Evolutionary conservation across 92 coral and sea anemone species (phyloP), one percentile per base, ranked within the genome.

Genomic region (Epizoanthus scotinus): DNA sequence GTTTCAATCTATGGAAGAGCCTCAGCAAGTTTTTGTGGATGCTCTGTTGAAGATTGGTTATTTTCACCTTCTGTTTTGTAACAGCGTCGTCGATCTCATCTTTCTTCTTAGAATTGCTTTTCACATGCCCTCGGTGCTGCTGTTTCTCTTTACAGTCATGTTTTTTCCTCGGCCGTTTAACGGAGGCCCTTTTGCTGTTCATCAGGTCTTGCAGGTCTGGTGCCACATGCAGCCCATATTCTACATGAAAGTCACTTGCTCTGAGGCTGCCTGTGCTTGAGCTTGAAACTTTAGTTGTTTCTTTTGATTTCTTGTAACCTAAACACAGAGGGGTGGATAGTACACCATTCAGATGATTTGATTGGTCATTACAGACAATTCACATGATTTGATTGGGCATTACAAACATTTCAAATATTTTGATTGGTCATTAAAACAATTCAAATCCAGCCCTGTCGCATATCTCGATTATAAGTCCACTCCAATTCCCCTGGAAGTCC

Each of bases 11-110:
- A 71, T 93, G 97, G 65, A 93, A 93, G 20, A 93, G 86, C 58
- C 71, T 93, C 8, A 93, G 38, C 24, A 93, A 69, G 74, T 93
- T 93, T 21, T 31, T 87, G 68, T 93, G 97, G 65, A 93, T 93
- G 63, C 94, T 93, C 44, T 78, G 72, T 70, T 93, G 97, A 58
- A 93, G 89, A 17, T 53, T 71, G 58, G 89, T 86, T 59, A 93
- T 93, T 59, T 83, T 87, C 6, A 2, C 78, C 60, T 93, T 93
- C 64, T 93, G 88, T 60, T 86, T 86, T 8, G 34, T 20, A 6
- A 70, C 72, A 34, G 87, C 27, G 12, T 86, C 74, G 47, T 58
- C 75, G 22, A 31, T 87, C 15, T 77, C 77, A 18, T 87, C 87
- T 19, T 86, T 84, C 38, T 83, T 71, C 24, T 69, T 27, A n/a